These are phyloP conservation scores for Gastrophysa polygoni DNA, from an alignment of 2,888 invertebrate genomes.

Conservation along the genomic window DNA sequence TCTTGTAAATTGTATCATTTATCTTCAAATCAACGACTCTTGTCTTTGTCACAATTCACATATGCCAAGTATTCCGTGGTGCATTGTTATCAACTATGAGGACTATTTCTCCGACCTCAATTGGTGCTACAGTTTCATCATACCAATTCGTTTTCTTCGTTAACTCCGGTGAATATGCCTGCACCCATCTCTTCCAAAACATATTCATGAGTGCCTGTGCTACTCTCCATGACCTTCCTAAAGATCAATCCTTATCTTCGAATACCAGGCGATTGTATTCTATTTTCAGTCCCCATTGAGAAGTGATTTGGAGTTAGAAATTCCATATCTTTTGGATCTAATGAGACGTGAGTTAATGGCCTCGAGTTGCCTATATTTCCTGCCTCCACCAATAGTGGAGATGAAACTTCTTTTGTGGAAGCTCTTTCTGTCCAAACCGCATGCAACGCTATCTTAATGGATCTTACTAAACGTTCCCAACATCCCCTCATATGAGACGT, in stretches of 20 bases:
- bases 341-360: conserved; percentile 3
- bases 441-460: not conserved
- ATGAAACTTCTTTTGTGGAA: not conserved
- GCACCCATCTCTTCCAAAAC: no score
- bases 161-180: no score
- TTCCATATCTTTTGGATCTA: conserved; percentile 1
- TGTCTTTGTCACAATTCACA: not conserved
- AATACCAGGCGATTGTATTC: no score
- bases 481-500: not conserved
- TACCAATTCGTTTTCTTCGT: no score
- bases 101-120: not conserved
- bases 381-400: not conserved
- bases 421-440: not conserved
- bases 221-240: no score
- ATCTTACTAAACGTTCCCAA: not conserved
- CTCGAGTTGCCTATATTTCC: conserved; percentile 5
- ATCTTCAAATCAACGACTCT: no score
- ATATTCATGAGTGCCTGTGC: no score
- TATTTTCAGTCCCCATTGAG: not conserved
- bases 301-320: conserved; percentile 1
- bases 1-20: no score
- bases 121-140: no score
- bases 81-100: not conserved
- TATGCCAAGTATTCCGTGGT: not conserved
- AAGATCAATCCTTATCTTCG: no score